Percentiles rank a stretch among this genome's conserved stretches.
phyloP scores from a whole-genome alignment of 2,113 vertebrate species.

The Cygnus buccinator region DNA sequence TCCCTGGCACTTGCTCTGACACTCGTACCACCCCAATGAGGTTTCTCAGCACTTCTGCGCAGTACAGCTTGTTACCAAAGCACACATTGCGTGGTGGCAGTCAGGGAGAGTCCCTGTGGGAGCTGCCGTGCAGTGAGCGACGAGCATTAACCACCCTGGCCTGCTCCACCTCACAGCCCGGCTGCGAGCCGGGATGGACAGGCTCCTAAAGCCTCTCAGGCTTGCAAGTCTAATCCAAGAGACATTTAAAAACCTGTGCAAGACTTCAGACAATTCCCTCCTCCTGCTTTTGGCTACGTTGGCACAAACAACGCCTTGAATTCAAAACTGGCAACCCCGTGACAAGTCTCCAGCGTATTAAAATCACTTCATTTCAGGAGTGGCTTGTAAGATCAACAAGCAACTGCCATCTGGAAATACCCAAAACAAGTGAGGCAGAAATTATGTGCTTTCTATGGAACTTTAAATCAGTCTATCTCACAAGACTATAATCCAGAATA shows the following conservation, averaged over 20 bases:
- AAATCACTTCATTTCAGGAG: slow-evolving; percentile 10
- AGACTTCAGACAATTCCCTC: background rate
- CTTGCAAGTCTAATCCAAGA: background rate
- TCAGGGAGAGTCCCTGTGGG: background rate
- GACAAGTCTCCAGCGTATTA: background rate
- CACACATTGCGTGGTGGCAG: background rate
- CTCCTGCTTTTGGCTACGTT: background rate
- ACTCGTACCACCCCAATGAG: background rate
- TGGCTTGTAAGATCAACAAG: background rate
- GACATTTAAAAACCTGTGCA: background rate
- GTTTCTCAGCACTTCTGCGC: background rate
- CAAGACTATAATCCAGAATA: slow-evolving; percentile 14
- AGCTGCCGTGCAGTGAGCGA: background rate
- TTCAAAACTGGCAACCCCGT: background rate
- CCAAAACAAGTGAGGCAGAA: background rate
- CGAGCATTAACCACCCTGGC: background rate
- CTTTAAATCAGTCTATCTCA: background rate
- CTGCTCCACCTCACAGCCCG: background rate
- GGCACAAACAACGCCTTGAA: slow-evolving; percentile 21
- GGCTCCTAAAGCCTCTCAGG: background rate
- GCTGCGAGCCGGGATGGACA: too few relatives aligned
- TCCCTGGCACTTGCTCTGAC: background rate
- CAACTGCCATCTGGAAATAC: background rate
- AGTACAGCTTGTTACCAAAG: background rate
- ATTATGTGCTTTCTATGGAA: background rate